Evolutionary conservation across 1,140 invertebrate species (phyloP).

Genomic region (Aphaenogaster ashmeadi): DNA sequence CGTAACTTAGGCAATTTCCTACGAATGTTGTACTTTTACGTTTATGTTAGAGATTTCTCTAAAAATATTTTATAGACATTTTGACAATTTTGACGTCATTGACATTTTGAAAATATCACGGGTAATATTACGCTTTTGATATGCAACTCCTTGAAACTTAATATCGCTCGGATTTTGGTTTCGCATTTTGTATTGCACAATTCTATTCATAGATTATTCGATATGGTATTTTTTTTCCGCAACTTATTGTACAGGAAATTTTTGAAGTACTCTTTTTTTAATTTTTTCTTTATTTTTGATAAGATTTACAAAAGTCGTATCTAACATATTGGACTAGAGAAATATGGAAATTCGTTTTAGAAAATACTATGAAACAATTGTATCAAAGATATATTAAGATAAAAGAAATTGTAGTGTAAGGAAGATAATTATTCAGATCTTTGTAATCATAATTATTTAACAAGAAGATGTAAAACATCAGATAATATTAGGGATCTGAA

Average conservation of each 20-base stretch:
- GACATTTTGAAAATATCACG: neutral
- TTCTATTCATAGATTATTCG: conserved; percentile 62
- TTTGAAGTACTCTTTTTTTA: neutral
- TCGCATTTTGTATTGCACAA: conserved; percentile 7
- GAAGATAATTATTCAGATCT: neutral
- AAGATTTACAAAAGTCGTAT: conserved; percentile 17
- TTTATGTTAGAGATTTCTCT: neutral
- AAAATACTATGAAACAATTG: neutral
- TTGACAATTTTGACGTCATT: neutral
- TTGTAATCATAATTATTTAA: conserved; percentile 16
- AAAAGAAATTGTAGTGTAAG: neutral
- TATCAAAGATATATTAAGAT: neutral
- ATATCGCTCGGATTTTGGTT: neutral
- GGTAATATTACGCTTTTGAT: neutral
- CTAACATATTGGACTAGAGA: conserved; percentile 53
- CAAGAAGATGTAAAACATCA: conserved; percentile 19
- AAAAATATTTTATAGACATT: neutral
- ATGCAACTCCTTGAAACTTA: neutral
- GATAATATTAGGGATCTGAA: neutral
- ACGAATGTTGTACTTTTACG: neutral
- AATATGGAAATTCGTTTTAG: conserved; percentile 9
- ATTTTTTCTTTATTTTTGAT: conserved; percentile 21
- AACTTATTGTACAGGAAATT: neutral
- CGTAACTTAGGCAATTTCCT: neutral
- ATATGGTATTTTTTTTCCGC: conserved; percentile 49